These are phyloP conservation scores for Clarias pachynema DNA, from an alignment of 2,797 vertebrate species.

Conservation along the genomic window DNA sequence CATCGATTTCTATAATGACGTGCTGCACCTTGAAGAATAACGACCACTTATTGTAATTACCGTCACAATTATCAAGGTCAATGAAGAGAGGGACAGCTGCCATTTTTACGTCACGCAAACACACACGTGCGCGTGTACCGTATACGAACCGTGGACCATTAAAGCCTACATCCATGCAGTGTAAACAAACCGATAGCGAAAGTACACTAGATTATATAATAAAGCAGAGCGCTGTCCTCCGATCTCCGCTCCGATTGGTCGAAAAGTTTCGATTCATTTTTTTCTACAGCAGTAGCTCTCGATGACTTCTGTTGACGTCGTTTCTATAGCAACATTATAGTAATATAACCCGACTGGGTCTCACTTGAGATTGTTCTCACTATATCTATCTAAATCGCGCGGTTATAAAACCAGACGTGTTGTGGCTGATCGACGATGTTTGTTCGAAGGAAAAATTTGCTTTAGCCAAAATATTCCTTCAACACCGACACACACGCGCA, in stretches of 20 bases:
- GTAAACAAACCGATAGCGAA: background rate
- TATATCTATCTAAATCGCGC: background rate
- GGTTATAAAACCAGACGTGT: background rate
- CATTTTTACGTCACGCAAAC: slow-evolving; percentile 36
- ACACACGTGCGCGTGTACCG: background rate
- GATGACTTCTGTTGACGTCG: background rate
- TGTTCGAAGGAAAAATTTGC: background rate
- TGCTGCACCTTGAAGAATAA: slow-evolving; percentile 80
- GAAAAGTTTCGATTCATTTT: background rate
- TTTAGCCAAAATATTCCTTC: slow-evolving; percentile 12
- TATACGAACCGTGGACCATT: background rate
- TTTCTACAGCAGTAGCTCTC: background rate
- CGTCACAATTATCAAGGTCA: slow-evolving; percentile 81
- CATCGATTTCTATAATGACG: slow-evolving; percentile 82
- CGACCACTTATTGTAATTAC: slow-evolving; percentile 83
- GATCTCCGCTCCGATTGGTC: background rate
- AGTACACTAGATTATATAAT: background rate
- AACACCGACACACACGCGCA: slow-evolving; percentile 60
- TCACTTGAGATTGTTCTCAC: too few relatives aligned
- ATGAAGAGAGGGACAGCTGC: slow-evolving; percentile 68
- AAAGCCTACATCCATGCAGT: background rate
- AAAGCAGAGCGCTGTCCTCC: background rate
- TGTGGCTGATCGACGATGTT: slow-evolving; percentile 1
- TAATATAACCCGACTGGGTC: background rate
- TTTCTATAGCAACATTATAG: background rate